Base-by-base conservation (phyloP, 2,888 invertebrate genomes). In the Ophion slaviceki region DNA sequence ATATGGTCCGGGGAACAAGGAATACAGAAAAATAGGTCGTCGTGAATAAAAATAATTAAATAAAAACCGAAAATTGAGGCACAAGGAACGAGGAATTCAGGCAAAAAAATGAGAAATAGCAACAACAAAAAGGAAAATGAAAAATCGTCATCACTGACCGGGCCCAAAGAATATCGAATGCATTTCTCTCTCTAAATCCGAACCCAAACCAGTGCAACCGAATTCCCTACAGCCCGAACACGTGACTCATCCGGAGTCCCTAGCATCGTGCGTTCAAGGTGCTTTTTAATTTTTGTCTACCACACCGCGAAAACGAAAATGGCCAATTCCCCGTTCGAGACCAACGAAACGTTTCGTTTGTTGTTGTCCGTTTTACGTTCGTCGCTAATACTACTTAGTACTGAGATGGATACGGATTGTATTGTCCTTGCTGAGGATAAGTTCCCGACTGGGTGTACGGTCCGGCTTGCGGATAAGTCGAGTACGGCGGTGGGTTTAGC, bases 401-500 rank as follows among this genome's bases (percentile, higher is more conserved):
- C 53, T 82, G 88, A 36, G 78, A 89, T 53, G 90, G 87, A 76
- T 92, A 92, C 8, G 88, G 90, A 88, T 89, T 91, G 84, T 92
- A 92, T 88, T 92, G 92, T 89, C 91, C 93, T 81, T 89, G 90
- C 47, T 90, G 91, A 20, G 89, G 87, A 85, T 88, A 86, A 70
- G 86, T 84, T 61, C 84, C 90, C 85, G 88, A 88, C 74, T 91
- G 91, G 10, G 89, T 77, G 88, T 66, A 90, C 88, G 90, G 91
- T 75, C 91, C 88, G 17, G 88, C 86, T 71, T 92, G 92, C 57
- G 90, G 88, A 83, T 92, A 91, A 64, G 88, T 75, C 66, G 92
- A 88, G 80, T 93, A 93, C 72, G 92, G 91, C 83, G 93, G 94
- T 88, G 94, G 94, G 87, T 91, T 91, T 89, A 90, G 91, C 57